phyloP scores from a whole-genome alignment of 1,140 invertebrate species.

The Drosophila willistoni region DNA sequence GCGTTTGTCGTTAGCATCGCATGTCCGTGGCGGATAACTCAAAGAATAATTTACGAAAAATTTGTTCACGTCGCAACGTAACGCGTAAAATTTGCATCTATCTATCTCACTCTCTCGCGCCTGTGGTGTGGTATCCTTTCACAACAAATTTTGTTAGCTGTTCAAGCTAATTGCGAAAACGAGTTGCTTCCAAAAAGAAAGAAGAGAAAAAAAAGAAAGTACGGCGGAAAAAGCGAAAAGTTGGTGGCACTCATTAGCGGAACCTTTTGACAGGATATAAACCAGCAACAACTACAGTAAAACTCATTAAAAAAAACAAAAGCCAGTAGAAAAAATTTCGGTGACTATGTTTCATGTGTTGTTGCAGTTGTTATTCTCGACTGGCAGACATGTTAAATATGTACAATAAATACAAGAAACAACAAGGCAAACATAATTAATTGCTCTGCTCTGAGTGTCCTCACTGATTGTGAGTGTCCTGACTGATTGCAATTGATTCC shows the following conservation, averaged over 20 bases:
- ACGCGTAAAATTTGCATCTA: conserved; percentile 33
- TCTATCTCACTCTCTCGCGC: background rate
- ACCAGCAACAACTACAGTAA: background rate
- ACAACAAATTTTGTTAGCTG: conserved; percentile 14
- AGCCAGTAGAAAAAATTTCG: background rate
- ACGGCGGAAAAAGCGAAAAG: background rate
- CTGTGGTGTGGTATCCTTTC: background rate
- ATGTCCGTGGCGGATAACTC: conserved; percentile 53
- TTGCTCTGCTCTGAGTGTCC: conserved; percentile 32
- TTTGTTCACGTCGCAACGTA: conserved; percentile 19
- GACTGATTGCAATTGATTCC: background rate
- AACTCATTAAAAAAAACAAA: conserved; percentile 17
- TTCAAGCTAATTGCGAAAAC: conserved; percentile 13
- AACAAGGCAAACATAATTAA: conserved; percentile 72
- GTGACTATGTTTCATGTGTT: too few relatives aligned
- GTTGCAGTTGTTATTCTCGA: background rate
- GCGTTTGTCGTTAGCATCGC: conserved; percentile 67
- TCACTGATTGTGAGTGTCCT: conserved; percentile 2
- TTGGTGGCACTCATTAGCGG: conserved; percentile 12
- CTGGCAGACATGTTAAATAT: conserved; percentile 52
- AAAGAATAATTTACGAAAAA: conserved; percentile 11
- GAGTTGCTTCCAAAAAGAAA: background rate
- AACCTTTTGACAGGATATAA: conserved; percentile 2
- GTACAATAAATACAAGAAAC: conserved; percentile 48
- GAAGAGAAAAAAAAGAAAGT: background rate